Percentiles rank a stretch among this genome's conserved stretches.
Evolutionary conservation across 2,888 invertebrate genomes (phyloP).

Genomic region (Gonocerus acuteangulatus): DNA sequence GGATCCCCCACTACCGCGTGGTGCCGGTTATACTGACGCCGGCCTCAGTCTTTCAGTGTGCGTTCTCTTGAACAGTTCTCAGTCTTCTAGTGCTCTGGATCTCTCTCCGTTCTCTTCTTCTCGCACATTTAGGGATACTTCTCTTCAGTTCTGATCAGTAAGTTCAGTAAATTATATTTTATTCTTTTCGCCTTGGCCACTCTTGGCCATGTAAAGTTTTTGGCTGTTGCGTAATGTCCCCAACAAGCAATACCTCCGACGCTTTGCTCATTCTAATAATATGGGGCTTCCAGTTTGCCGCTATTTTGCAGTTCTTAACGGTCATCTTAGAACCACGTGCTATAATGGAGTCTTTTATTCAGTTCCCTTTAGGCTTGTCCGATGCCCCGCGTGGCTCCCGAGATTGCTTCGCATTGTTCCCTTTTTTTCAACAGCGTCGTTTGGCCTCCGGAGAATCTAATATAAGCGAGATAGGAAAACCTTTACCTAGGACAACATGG

Average conservation of each 20-base stretch:
- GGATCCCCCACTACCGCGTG: background rate
- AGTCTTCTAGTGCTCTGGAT: background rate
- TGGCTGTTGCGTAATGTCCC: no score
- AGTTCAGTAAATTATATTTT: background rate
- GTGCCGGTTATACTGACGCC: conserved; percentile 28
- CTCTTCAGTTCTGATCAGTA: background rate
- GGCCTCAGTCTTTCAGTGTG: conserved; percentile 26
- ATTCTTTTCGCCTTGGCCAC: no score
- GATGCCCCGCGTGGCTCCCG: no score
- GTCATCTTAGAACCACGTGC: no score
- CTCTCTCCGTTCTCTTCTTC: background rate
- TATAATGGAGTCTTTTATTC: no score
- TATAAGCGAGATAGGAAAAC: background rate
- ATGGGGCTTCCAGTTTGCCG: background rate
- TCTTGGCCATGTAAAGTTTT: no score
- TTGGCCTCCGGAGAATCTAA: background rate
- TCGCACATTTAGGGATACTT: background rate
- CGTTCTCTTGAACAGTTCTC: background rate
- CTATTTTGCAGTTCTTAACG: no score
- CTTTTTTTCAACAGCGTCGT: no score
- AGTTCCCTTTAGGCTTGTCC: no score
- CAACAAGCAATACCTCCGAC: no score
- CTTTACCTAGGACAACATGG: conserved; percentile 23
- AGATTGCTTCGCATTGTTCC: no score
- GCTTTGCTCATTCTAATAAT: no score